Evolutionary conservation across 2,888 invertebrate species (phyloP), one percentile per base, ranked within the genome.

Genomic region (Pseudococcus jackbeardsleyi): DNA sequence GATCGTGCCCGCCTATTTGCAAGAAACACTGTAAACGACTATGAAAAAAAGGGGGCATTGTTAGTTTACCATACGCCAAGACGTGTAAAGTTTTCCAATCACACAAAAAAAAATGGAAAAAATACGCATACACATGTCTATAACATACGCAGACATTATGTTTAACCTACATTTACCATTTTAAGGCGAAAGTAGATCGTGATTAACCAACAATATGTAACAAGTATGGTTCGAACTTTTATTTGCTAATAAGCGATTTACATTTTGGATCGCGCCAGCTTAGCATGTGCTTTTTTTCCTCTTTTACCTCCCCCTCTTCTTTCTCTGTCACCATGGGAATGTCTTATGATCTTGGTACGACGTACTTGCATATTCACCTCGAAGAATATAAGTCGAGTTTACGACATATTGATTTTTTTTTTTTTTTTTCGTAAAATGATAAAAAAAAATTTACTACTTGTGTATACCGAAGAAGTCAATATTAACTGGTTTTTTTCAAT

Each of bases 401-500:
- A 42, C 77, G 77, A 77, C 77, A n/a, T 26, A 42, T 77, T n/a
- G n/a, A 8, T 77, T 77, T 5, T 42, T 39, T 39, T 85, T 85
- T 33, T 39, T 15, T 59, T 42, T 85, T 33, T 39, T 15, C 26
- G n/a, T 22, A 33, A 59, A 54, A n/a, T 85, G 39, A 22, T 22
- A 15, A 54, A n/a, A 54, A 54, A 54, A 54, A 54, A n/a, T 54
- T 54, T n/a, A 54, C 12, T 54, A 7, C 54, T 17, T 54, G n/a
- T 54, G 54, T n/a, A 54, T 54, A 54, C 54, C 54, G 6, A 54
- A 54, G 54, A 54, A 54, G 54, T 54, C 85, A 59, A 85, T 85
- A 59, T 85, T 59, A 85, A 85, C 85, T 59, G 48, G 85, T 85
- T 85, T 85, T 85, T 54, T 85, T 59, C 22, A 19, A n/a, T 85